A percentile compares a stretch with the other conserved stretches of the same genome.
phyloP scores from a whole-genome alignment of 1,140 invertebrate genomes.

The Octopus sinensis region DNA sequence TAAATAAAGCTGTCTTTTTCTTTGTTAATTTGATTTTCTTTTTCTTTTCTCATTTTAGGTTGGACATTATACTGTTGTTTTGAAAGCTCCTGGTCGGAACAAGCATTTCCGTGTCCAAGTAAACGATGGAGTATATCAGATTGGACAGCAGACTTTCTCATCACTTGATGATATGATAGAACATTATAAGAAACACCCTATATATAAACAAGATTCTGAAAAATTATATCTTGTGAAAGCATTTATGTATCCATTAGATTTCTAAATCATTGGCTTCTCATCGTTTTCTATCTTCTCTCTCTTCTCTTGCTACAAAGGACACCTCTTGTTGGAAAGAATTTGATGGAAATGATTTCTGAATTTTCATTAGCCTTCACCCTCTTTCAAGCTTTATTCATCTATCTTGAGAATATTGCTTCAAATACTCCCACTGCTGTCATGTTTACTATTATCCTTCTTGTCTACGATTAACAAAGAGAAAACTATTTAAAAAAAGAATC shows the following conservation, averaged over 20 bases:
- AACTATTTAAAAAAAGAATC: no score
- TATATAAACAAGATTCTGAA: constrained; percentile 71
- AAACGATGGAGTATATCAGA: constrained; percentile 88
- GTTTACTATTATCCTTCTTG: no score
- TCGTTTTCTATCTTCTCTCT: no score
- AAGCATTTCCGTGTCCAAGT: constrained; percentile 98
- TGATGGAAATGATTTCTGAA: no score
- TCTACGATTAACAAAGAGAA: no score
- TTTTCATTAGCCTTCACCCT: no score
- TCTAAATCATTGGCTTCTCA: constrained; percentile 23
- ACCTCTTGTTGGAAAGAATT: no score
- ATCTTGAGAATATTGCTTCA: no score
- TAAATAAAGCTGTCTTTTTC: background rate
- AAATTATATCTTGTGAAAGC: constrained; percentile 54
- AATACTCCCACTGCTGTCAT: no score
- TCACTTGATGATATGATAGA: constrained; percentile 94
- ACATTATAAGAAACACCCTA: constrained; percentile 97
- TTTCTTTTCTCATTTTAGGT: constrained; percentile 65
- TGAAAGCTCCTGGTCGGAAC: constrained; percentile 95
- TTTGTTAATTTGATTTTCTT: constrained; percentile 20
- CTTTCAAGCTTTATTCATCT: no score
- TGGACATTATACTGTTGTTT: constrained; percentile 96
- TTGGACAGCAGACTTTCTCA: constrained; percentile 95
- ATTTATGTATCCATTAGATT: constrained; percentile 43
- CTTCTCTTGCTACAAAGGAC: no score